Conservation (phyloP, 1,140 invertebrate species). For the Ceratosolen solmsi region DNA sequence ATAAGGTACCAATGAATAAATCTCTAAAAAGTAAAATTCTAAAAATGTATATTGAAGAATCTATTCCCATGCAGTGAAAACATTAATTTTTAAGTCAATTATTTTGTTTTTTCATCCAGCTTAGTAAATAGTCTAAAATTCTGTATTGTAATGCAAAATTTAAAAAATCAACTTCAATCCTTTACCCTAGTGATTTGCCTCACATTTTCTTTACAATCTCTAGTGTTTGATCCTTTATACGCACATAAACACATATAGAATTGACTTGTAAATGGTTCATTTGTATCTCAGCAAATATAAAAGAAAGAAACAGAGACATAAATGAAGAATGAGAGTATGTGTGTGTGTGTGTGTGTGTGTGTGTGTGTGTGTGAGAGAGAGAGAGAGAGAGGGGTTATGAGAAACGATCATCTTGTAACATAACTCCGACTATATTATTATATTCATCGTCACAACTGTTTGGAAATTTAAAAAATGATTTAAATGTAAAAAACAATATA, state of each 20-base stretch:
- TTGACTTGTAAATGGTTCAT: background rate
- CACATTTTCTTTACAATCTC: background rate
- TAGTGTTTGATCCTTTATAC: no score
- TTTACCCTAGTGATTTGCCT: background rate
- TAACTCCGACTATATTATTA: conserved; percentile 40
- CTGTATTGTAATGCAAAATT: no score
- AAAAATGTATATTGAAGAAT: no score
- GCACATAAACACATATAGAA: background rate
- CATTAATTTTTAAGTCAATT: no score
- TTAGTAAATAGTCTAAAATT: no score
- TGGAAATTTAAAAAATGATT: background rate
- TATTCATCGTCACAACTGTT: conserved; percentile 39
- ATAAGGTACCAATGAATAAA: no score
- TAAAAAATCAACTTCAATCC: background rate
- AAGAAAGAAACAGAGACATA: background rate
- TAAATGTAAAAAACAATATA: background rate
- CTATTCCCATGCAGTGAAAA: no score
- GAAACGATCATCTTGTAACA: conserved; percentile 29
- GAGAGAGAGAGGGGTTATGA: background rate
- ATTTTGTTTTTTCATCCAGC: no score
- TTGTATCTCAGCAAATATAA: background rate
- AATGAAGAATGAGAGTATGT: no score
- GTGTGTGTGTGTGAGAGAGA: background rate
- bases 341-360: no score
- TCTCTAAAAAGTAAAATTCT: no score